Base-by-base conservation (phyloP, 2,797 vertebrate genomes). In the Anniella stebbinsi region DNA sequence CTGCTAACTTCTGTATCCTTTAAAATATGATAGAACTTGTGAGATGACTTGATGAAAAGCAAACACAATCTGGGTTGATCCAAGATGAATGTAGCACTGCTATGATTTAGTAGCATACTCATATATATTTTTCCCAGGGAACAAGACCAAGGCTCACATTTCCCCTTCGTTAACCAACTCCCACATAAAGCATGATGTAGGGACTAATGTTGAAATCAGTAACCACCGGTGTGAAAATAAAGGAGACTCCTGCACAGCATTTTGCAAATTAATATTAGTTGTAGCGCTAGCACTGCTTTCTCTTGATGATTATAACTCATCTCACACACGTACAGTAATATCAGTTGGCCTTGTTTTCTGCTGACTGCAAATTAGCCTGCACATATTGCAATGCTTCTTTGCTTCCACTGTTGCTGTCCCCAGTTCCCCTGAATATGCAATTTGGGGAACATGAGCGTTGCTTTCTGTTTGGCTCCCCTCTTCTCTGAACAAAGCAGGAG, bases 261-360 rank as follows among this genome's bases (percentile, higher is more conserved):
- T 89, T 78, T 57, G 80, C 77, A 80, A 90, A 69, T 78, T 51
- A 77, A 25, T 82, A 67, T 66, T 51, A 69, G 21, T 90, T 28
- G 28, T 60, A 60, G 45, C 36, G 36, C 70, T 70, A 72, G 60
- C 51, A 72, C 12, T 45, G 25, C 51, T 75, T 67, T 57, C 80
- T 83, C 30, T 36, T 54, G 48, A 33, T 87, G 54, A 84, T 48
- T 21, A 45, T 45, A 60, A 33, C 60, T 57, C 45, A 77, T 23
- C 70, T 60, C 41, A 38, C 41, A 48, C 28, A 54, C 51, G 12
- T 80, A 30, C 38, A 36, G n/a, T 60, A 91, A 69, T 51, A 87
- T 21, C 23, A 66, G 12, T 18, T 45, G 67, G 23, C 33, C 28
- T 88, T 41, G 48, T 84, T 84, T 87, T 36, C 66, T 72, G 23